These are phyloP conservation scores for Scarus forsteni DNA, from an alignment of 2,797 vertebrate genomes.

Conservation along the genomic window DNA sequence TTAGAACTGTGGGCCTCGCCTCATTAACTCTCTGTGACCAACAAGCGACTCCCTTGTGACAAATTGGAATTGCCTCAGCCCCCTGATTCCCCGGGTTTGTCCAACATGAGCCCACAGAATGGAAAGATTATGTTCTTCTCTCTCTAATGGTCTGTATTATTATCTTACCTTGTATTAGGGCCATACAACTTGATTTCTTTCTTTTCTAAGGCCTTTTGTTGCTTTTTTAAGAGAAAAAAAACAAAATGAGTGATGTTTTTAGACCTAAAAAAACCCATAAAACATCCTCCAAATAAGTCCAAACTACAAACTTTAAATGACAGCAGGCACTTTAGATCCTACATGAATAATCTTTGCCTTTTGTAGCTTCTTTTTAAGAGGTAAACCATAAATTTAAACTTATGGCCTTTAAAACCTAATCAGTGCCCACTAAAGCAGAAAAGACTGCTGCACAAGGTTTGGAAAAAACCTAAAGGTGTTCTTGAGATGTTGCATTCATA, in stretches of 20 bases:
- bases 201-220: background rate
- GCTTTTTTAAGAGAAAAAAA: background rate
- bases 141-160: constrained; percentile 25
- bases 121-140: constrained; percentile 46
- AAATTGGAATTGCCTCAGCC: constrained; percentile 87
- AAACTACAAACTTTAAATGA: too few relatives aligned
- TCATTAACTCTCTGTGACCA: constrained; percentile 88
- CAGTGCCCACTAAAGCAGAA: too few relatives aligned
- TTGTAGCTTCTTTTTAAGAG: too few relatives aligned
- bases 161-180: constrained; percentile 32
- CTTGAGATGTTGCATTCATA: too few relatives aligned
- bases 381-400: too few relatives aligned
- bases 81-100: constrained; percentile 42
- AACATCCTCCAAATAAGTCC: too few relatives aligned
- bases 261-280: background rate
- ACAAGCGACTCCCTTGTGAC: constrained; percentile 78
- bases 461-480: too few relatives aligned
- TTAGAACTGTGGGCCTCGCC: constrained; percentile 85
- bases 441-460: too few relatives aligned
- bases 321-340: too few relatives aligned
- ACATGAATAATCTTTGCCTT: too few relatives aligned
- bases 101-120: constrained; percentile 32
- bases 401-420: too few relatives aligned
- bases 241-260: background rate
- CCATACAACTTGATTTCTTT: constrained; percentile 11